These are phyloP conservation scores for Aselliscus stoliczkanus DNA, from an alignment of 2,797 vertebrate species.

Conservation along the genomic window DNA sequence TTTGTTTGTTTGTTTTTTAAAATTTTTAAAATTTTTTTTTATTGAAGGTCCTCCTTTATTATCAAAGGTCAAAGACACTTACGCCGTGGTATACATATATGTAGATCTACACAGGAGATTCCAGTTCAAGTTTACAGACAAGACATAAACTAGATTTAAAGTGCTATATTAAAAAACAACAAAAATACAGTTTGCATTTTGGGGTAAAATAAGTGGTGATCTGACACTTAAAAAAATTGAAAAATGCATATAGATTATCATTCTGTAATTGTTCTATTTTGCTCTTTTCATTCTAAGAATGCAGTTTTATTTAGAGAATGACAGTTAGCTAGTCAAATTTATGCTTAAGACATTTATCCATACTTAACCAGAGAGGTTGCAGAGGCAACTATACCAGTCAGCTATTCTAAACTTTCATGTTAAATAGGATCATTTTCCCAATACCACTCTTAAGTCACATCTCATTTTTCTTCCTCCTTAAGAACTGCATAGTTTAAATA, in stretches of 20 bases:
- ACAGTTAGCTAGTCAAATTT: neutral
- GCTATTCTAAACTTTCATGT: neutral
- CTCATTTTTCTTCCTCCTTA: neutral
- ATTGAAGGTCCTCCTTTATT: neutral
- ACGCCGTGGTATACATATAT: neutral
- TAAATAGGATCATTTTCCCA: neutral
- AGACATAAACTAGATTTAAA: conserved; percentile 44
- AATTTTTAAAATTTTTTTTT: too few relatives aligned
- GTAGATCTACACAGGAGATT: neutral
- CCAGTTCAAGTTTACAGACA: conserved; percentile 28
- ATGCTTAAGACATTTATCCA: neutral
- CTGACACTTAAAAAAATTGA: conserved; percentile 1
- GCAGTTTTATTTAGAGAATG: neutral
- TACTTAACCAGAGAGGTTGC: neutral
- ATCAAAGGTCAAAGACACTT: neutral
- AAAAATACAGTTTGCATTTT: conserved; percentile 16
- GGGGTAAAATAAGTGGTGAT: neutral
- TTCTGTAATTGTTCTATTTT: neutral
- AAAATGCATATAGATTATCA: neutral
- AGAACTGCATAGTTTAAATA: conserved; percentile 26
- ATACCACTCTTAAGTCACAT: neutral
- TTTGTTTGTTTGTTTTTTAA: too few relatives aligned
- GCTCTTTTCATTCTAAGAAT: conserved; percentile 16
- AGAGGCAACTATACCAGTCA: neutral
- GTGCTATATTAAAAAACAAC: conserved; percentile 36